These are phyloP conservation scores for Rotaria macrura DNA, from an alignment of 2,888 invertebrate genomes.

Conservation along the genomic window DNA sequence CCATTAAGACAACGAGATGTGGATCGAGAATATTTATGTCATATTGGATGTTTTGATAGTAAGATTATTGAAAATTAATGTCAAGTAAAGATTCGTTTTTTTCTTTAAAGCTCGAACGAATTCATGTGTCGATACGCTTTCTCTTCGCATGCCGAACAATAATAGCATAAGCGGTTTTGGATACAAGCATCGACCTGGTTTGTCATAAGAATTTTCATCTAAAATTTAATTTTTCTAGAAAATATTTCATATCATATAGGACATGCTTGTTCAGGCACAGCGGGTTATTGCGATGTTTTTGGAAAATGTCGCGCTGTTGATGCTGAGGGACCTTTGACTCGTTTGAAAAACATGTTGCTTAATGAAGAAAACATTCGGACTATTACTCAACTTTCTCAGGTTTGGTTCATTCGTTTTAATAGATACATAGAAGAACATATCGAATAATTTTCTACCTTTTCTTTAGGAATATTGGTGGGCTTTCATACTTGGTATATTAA, in stretches of 20 bases:
- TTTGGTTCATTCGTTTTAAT: constrained; percentile 43
- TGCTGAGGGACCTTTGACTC: constrained; percentile 89
- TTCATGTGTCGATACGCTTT: not conserved
- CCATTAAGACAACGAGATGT: not conserved
- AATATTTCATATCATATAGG: constrained; percentile 54
- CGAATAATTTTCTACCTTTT: constrained; percentile 37
- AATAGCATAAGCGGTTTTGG: not conserved
- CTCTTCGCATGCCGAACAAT: not conserved
- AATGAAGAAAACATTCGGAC: constrained; percentile 75
- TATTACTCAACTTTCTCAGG: constrained; percentile 55
- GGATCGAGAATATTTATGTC: not conserved
- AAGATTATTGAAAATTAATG: not conserved
- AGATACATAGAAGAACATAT: too few species aligned
- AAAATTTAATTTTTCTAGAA: not conserved
- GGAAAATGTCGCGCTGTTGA: constrained; percentile 94
- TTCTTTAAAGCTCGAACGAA: not conserved
- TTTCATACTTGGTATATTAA: constrained; percentile 78
- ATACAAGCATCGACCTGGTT: not conserved
- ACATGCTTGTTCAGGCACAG: constrained; percentile 93
- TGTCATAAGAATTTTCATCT: not conserved
- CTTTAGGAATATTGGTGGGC: constrained; percentile 49
- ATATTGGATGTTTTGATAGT: not conserved
- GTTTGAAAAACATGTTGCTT: constrained; percentile 84
- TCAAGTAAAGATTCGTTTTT: not conserved
- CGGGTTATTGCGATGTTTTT: constrained; percentile 98